These are phyloP conservation scores for Octonoba sinensis DNA, from an alignment of 2,888 invertebrate species.

Conservation along the genomic window DNA sequence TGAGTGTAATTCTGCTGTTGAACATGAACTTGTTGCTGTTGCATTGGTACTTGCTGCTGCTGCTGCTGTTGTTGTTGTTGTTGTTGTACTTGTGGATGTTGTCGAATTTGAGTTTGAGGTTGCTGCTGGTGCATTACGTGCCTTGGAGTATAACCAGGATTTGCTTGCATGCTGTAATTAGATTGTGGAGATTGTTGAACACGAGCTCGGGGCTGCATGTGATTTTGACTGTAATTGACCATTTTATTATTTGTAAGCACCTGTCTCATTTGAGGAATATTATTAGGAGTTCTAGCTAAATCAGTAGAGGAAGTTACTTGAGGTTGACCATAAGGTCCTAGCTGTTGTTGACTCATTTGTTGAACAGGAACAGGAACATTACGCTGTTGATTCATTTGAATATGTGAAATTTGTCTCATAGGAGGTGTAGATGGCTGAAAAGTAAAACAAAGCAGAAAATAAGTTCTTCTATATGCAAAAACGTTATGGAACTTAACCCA, in stretches of 20 bases:
- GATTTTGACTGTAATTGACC: constrained; percentile 10
- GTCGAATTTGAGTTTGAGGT: constrained; percentile 21
- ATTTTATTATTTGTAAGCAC: constrained; percentile 16
- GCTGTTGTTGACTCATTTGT: constrained; percentile 23
- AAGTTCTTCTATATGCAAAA: too few relatives aligned
- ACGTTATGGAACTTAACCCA: too few relatives aligned
- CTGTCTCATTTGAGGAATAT: constrained; percentile 9
- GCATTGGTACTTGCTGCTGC: neutral
- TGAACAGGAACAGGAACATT: neutral
- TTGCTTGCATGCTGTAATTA: constrained; percentile 19
- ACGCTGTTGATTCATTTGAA: constrained; percentile 22
- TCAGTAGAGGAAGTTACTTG: constrained; percentile 65
- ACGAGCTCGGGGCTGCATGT: constrained; percentile 13
- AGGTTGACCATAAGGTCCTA: constrained; percentile 48
- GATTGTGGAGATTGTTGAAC: constrained; percentile 19
- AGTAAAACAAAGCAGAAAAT: neutral
- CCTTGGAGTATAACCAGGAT: constrained; percentile 1
- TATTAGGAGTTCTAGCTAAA: constrained; percentile 22
- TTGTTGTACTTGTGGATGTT: constrained; percentile 27
- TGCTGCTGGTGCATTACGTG: constrained; percentile 29
- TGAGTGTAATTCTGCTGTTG: constrained; percentile 22
- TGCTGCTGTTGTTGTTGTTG: constrained; percentile 29
- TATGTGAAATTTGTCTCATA: constrained; percentile 13
- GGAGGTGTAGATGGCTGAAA: constrained; percentile 36
- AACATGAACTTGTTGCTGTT: neutral